Percentiles rank a stretch among this genome's conserved stretches.
Conservation (phyloP, 2,113 vertebrate genomes). For the Onychorhynchus coronatus region DNA sequence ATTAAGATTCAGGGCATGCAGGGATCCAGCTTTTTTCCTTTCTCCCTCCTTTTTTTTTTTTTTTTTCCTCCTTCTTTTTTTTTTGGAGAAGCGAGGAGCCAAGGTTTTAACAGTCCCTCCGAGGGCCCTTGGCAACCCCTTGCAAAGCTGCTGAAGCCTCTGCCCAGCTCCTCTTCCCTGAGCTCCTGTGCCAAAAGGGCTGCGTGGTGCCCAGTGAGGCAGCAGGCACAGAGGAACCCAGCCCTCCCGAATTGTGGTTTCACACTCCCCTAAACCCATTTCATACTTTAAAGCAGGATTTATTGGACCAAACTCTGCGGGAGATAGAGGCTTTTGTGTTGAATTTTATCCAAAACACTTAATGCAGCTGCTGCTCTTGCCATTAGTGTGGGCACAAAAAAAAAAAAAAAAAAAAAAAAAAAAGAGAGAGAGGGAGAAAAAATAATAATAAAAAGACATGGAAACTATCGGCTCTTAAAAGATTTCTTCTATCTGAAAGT, state of each 20-base stretch:
- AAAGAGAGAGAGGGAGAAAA: background rate
- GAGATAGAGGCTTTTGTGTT: slow-evolving; percentile 52
- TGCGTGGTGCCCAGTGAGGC: background rate
- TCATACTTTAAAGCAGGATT: background rate
- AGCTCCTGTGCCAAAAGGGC: background rate
- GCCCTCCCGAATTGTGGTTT: background rate
- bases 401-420: background rate
- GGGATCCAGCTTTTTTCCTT: background rate
- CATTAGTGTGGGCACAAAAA: background rate
- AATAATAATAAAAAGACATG: background rate
- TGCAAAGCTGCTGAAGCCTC: background rate
- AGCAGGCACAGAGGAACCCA: background rate
- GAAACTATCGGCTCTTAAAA: background rate
- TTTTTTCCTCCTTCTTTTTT: background rate
- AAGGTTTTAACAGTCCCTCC: background rate
- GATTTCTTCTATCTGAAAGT: background rate
- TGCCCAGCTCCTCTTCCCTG: background rate
- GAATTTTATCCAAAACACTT: slow-evolving; percentile 43
- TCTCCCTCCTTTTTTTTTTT: background rate
- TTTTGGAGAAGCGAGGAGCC: background rate
- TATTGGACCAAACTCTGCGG: background rate
- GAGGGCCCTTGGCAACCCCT: slow-evolving; percentile 21
- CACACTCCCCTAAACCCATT: background rate
- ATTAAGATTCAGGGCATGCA: slow-evolving; percentile 55
- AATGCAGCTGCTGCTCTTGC: slow-evolving; percentile 31